Percentiles rank a stretch among this genome's conserved stretches.
Conservation (phyloP, 2,888 invertebrate genomes). For the Tetrapedia diversipes region DNA sequence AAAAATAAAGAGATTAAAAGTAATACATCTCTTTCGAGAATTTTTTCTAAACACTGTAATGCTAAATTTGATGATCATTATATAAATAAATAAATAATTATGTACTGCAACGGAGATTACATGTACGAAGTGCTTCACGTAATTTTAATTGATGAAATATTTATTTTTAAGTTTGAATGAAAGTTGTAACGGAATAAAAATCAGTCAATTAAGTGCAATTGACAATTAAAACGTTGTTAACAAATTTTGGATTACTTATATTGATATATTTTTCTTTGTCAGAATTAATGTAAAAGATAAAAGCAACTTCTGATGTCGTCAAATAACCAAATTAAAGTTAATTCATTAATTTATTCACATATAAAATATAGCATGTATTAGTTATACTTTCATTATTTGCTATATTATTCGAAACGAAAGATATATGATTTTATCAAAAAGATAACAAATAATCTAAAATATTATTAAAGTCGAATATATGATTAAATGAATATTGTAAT, state of each 20-base stretch:
- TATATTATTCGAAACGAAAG: neutral
- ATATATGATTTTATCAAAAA: neutral
- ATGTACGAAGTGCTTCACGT: neutral
- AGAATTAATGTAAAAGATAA: neutral
- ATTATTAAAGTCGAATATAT: conserved; percentile 6
- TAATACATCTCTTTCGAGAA: conserved; percentile 10
- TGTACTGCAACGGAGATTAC: conserved; percentile 11
- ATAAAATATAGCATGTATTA: neutral
- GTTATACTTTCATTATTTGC: neutral
- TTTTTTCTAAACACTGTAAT: conserved; percentile 12
- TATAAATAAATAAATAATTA: conserved; percentile 10
- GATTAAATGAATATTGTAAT: neutral
- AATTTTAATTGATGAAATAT: conserved; percentile 13
- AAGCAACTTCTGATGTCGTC: no score
- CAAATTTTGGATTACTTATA: neutral
- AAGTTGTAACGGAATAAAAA: neutral
- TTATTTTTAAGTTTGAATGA: neutral
- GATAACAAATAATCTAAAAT: neutral
- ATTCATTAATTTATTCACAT: neutral
- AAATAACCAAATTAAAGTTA: neutral
- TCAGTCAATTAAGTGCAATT: conserved; percentile 3
- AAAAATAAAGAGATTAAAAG: conserved; percentile 33
- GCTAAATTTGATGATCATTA: conserved; percentile 5
- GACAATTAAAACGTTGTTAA: conserved; percentile 8
- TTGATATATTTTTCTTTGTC: neutral